Evolutionary conservation across 2,888 invertebrate species (phyloP).

Genomic region (Endomychus coccineus): DNA sequence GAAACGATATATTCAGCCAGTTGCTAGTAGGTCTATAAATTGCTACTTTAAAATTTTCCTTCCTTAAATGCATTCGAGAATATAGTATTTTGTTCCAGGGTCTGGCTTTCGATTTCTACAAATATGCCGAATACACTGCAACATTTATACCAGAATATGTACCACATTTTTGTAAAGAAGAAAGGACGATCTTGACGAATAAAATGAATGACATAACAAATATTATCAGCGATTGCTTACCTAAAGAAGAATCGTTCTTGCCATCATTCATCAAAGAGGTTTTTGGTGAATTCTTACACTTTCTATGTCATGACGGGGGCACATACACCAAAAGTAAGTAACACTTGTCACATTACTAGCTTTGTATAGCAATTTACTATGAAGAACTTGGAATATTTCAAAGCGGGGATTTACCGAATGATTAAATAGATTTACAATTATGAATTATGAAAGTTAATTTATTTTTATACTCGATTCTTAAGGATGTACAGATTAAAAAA

Average conservation of each 20-base stretch:
- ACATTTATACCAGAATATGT: conserved; percentile 17
- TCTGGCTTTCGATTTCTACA: conserved; percentile 8
- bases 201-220: conserved; percentile 15
- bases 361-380: too few relatives aligned
- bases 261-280: conserved; percentile 17
- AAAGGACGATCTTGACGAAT: conserved; percentile 13
- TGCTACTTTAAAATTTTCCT: too few relatives aligned
- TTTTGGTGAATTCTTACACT: conserved; percentile 21
- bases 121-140: conserved; percentile 17
- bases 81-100: conserved; percentile 6
- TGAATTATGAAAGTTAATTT: too few relatives aligned
- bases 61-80: too few relatives aligned
- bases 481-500: too few relatives aligned
- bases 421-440: too few relatives aligned
- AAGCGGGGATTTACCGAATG: too few relatives aligned
- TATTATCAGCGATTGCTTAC: conserved; percentile 19
- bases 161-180: conserved; percentile 18
- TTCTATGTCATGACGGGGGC: conserved; percentile 22
- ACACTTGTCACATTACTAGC: too few relatives aligned
- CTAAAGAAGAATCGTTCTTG: conserved; percentile 19
- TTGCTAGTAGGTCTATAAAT: too few relatives aligned
- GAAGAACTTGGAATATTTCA: too few relatives aligned
- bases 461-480: too few relatives aligned
- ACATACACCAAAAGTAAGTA: conserved; percentile 20
- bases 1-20: too few relatives aligned